phyloP scores from a whole-genome alignment of 2,888 invertebrate genomes.

The Bellardia pandia region DNA sequence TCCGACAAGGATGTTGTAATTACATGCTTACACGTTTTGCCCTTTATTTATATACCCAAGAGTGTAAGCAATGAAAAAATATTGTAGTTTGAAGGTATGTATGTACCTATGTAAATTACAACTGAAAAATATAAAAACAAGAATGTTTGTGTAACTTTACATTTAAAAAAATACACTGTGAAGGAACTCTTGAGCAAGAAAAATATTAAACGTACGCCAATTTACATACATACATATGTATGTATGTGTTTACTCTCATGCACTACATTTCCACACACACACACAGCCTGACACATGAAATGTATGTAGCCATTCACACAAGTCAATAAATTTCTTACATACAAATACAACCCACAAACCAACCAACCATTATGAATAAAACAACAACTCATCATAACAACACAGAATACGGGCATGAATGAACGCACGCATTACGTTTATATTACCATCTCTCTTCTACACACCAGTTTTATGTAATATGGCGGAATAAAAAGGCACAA shows the following conservation, averaged over 20 bases:
- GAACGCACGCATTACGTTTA: constrained; percentile 11
- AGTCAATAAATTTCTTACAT: constrained; percentile 33
- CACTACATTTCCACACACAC: background rate
- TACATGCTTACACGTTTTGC: background rate
- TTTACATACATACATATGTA: background rate
- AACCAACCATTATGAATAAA: constrained; percentile 31
- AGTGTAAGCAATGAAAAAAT: background rate
- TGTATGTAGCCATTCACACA: constrained; percentile 9
- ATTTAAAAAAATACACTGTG: background rate
- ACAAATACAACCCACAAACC: constrained; percentile 47
- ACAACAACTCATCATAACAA: background rate
- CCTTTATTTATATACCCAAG: background rate
- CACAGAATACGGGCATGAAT: constrained; percentile 40
- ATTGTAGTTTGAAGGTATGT: background rate
- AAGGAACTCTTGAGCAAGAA: constrained; percentile 19
- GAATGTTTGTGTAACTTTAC: constrained; percentile 9
- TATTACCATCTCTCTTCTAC: constrained; percentile 28
- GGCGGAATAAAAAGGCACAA: background rate
- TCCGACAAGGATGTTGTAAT: too few relatives aligned
- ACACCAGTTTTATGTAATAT: background rate
- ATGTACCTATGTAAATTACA: background rate
- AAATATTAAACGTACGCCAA: background rate
- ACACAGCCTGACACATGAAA: background rate
- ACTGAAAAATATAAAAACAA: background rate
- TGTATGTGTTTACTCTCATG: too few relatives aligned